Conservation (phyloP, 2,113 vertebrate genomes). For the Protobothrops mucrosquamatus region DNA sequence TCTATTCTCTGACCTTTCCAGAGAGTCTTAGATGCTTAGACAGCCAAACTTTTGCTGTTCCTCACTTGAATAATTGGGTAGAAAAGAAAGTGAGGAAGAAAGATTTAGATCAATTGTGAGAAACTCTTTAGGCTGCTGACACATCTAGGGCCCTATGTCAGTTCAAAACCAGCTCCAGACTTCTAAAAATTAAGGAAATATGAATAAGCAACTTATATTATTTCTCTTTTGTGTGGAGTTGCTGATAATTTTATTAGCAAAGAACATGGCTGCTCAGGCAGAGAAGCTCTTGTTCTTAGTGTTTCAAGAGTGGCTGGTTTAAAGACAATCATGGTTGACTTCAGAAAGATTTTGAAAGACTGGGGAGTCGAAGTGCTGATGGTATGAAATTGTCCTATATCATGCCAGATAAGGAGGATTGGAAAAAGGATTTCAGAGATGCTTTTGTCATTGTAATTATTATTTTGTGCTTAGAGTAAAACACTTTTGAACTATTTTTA, state of each 20-base stretch:
- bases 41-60: background rate
- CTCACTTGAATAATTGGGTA: background rate
- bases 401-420: background rate
- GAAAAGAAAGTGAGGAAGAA: background rate
- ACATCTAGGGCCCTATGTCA: background rate
- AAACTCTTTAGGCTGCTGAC: background rate
- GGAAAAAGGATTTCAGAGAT: background rate
- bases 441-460: background rate
- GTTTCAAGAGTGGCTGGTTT: background rate
- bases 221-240: background rate
- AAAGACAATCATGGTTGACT: background rate
- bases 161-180: background rate
- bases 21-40: background rate
- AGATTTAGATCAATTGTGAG: background rate
- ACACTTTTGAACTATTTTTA: background rate
- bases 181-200: background rate
- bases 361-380: background rate
- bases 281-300: background rate
- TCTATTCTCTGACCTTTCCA: background rate
- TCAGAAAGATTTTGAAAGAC: background rate
- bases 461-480: background rate
- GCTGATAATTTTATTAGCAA: background rate
- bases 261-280: background rate
- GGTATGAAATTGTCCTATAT: background rate
- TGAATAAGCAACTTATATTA: background rate